Percentiles rank a stretch among this genome's conserved stretches.
phyloP scores from a whole-genome alignment of 2,888 invertebrate genomes.

The Heliconius ismenius region DNA sequence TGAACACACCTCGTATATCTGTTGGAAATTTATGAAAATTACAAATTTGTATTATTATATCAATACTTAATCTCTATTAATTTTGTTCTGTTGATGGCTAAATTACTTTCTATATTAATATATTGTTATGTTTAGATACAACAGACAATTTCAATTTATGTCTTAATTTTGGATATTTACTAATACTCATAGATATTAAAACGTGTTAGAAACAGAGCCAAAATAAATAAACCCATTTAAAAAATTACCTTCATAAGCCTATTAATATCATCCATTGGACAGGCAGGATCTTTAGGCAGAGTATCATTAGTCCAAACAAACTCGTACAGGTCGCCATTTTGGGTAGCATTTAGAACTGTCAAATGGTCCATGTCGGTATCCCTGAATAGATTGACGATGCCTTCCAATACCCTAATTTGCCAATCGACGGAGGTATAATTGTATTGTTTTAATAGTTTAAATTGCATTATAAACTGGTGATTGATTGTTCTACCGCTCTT shows the following conservation, averaged over 20 bases:
- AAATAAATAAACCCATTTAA: not conserved
- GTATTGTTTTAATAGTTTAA: slow-evolving; percentile 77
- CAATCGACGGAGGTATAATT: slow-evolving; percentile 85
- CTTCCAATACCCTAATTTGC: slow-evolving; percentile 86
- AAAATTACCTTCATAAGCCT: slow-evolving; percentile 83
- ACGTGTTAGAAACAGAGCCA: not conserved
- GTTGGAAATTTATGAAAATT: too few species aligned
- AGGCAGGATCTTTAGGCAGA: slow-evolving; percentile 86
- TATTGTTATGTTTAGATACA: too few species aligned
- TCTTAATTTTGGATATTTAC: too few species aligned
- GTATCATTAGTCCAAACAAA: slow-evolving; percentile 94
- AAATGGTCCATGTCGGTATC: slow-evolving; percentile 84
- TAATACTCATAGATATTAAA: too few species aligned
- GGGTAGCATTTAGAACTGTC: slow-evolving; percentile 85
- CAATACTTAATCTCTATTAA: too few species aligned
- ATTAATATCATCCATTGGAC: slow-evolving; percentile 88
- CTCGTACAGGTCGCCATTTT: slow-evolving; percentile 82
- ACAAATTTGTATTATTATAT: too few species aligned
- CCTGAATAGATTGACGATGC: slow-evolving; percentile 80
- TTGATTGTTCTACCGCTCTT: slow-evolving; percentile 89
- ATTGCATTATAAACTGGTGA: slow-evolving; percentile 89
- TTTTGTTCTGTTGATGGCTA: too few species aligned
- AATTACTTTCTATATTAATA: too few species aligned
- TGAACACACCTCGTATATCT: too few species aligned
- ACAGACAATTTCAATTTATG: too few species aligned